A percentile compares a stretch with the other conserved stretches of the same genome.
These are phyloP conservation scores for Siniperca obscura DNA, from an alignment of 2,797 vertebrate genomes.

Conservation along the genomic window DNA sequence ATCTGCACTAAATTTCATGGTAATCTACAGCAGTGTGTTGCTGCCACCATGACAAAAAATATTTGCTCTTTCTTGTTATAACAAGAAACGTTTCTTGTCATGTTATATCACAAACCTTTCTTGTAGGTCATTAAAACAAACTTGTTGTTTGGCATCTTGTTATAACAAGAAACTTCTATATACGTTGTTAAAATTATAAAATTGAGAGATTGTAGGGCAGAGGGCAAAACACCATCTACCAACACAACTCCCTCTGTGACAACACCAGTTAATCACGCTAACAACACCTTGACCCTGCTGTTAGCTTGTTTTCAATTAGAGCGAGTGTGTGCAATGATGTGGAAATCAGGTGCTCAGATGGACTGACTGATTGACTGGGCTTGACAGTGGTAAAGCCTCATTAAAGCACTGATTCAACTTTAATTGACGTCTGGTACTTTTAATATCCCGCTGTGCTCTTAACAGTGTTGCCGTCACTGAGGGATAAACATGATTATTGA, in stretches of 20 bases:
- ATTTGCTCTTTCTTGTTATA: neutral
- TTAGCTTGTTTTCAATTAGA: slow-evolving; percentile 45
- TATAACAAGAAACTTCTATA: neutral
- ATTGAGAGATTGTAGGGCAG: neutral
- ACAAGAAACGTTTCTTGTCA: neutral
- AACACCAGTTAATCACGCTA: slow-evolving; percentile 41
- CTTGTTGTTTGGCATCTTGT: neutral
- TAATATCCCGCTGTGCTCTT: slow-evolving; percentile 48
- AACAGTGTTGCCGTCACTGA: slow-evolving; percentile 14
- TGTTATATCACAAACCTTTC: neutral
- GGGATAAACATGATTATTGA: slow-evolving; percentile 62
- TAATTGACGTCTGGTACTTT: slow-evolving; percentile 50
- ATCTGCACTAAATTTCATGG: neutral
- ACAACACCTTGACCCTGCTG: slow-evolving; percentile 22
- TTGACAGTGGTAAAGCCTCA: slow-evolving; percentile 24
- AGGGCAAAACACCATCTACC: slow-evolving; percentile 7
- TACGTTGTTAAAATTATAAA: neutral
- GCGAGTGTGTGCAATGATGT: slow-evolving; percentile 23
- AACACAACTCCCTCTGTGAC: slow-evolving; percentile 13
- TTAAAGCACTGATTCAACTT: slow-evolving; percentile 53
- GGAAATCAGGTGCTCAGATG: slow-evolving; percentile 50
- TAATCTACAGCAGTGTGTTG: neutral
- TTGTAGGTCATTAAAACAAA: neutral
- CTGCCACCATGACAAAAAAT: neutral
- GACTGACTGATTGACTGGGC: slow-evolving; percentile 25